phyloP scores from a whole-genome alignment of 2,888 invertebrate species.

The Campoplex capitator region DNA sequence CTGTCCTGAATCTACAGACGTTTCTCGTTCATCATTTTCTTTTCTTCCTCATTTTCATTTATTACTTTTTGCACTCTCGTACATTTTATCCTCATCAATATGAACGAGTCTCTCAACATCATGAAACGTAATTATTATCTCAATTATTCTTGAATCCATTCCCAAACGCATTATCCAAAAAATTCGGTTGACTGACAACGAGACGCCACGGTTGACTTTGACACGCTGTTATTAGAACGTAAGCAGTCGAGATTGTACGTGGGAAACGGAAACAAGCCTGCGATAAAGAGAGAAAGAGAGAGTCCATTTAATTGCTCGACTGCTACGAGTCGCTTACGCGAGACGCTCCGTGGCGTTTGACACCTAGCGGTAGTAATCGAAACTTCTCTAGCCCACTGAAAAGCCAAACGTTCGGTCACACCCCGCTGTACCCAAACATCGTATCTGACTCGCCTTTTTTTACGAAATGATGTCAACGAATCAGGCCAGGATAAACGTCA shows the following conservation, averaged over 20 bases:
- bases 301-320: not conserved
- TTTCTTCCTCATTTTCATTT: not conserved
- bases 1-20: not conserved
- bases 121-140: not conserved
- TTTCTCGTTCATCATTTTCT: not conserved
- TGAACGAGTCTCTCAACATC: not conserved
- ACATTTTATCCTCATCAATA: not conserved
- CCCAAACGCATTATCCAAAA: not conserved
- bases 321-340: constrained; percentile 4
- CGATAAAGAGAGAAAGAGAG: not conserved
- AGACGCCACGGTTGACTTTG: not conserved
- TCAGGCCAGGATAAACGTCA: constrained; percentile 29
- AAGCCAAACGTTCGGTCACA: not conserved
- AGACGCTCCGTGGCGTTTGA: not conserved
- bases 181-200: not conserved
- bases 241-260: not conserved
- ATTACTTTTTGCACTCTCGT: not conserved
- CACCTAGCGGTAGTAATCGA: not conserved
- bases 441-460: constrained; percentile 51
- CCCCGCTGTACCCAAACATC: not conserved
- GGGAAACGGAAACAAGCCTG: constrained; percentile 11
- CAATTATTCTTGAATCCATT: not conserved
- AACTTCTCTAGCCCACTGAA: not conserved
- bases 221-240: not conserved
- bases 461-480: constrained; percentile 51